A percentile compares a stretch with the other conserved stretches of the same genome.
Evolutionary conservation across 2,113 vertebrate genomes (phyloP).

Genomic region (Pipra filicauda): DNA sequence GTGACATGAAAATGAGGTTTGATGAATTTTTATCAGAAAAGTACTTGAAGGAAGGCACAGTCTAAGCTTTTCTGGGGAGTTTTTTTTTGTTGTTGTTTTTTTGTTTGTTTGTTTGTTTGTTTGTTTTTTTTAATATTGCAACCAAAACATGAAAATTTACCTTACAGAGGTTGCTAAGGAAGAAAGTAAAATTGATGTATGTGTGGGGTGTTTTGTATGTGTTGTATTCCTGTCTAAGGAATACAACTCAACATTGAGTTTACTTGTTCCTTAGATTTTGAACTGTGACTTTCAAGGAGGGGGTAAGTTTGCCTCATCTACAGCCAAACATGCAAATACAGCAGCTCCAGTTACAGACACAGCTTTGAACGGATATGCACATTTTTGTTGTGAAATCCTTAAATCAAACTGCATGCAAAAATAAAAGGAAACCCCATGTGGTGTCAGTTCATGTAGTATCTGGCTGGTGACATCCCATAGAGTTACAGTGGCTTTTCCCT

Average conservation of each 20-base stretch:
- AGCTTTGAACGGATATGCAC: fast-evolving
- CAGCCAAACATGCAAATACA: not conserved
- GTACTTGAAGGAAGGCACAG: not conserved
- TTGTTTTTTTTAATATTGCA: not conserved
- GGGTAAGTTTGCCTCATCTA: not conserved
- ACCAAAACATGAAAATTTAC: not conserved
- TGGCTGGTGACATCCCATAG: not conserved
- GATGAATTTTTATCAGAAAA: not conserved
- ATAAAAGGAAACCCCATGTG: not conserved
- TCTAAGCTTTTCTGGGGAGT: not conserved
- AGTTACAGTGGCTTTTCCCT: not conserved
- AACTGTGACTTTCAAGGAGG: not conserved
- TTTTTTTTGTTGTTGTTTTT: no score
- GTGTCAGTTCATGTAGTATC: not conserved
- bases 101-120: no score
- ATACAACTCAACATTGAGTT: not conserved
- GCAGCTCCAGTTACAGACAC: not conserved
- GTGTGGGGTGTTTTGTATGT: not conserved
- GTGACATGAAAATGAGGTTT: not conserved
- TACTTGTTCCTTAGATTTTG: not conserved
- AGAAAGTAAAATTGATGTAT: not conserved
- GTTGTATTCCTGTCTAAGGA: not conserved
- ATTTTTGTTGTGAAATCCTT: not conserved
- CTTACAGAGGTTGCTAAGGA: not conserved
- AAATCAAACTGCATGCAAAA: not conserved